phyloP scores from a whole-genome alignment of 2,888 invertebrate genomes.

The Subacronicta megacephala region DNA sequence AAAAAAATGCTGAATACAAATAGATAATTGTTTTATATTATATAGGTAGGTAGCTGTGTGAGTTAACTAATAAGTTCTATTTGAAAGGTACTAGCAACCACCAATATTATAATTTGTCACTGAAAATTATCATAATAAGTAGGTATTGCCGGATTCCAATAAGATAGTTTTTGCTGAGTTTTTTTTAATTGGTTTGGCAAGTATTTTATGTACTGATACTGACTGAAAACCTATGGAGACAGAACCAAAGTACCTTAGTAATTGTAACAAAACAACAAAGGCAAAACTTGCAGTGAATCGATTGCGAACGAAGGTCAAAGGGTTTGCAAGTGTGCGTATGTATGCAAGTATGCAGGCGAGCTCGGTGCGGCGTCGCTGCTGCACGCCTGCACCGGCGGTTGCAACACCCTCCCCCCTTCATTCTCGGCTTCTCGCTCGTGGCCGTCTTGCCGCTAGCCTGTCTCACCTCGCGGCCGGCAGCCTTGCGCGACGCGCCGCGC shows the following conservation, averaged over 20 bases:
- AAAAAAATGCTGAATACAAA: constrained; percentile 4
- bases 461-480: constrained; percentile 90
- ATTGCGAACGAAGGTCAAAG: constrained; percentile 87
- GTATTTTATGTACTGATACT: too few species aligned
- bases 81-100: not conserved
- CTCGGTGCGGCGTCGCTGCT: constrained; percentile 89
- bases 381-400: constrained; percentile 89
- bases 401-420: constrained; percentile 89
- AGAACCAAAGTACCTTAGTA: constrained; percentile 64
- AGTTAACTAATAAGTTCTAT: constrained; percentile 1
- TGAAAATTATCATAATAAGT: not conserved
- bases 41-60: too few species aligned
- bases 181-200: too few species aligned
- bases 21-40: constrained; percentile 12
- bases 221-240: constrained; percentile 6
- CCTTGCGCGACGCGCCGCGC: constrained; percentile 90
- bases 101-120: not conserved
- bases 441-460: constrained; percentile 89
- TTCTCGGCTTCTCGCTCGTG: constrained; percentile 88
- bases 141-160: not conserved
- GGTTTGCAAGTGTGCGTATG: constrained; percentile 84
- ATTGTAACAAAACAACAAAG: constrained; percentile 78
- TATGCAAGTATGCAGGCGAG: constrained; percentile 90
- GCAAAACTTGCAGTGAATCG: constrained; percentile 82
- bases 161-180: not conserved